Base-by-base conservation (phyloP, 2,113 vertebrate species). In the Neodon shergylaensis region DNA sequence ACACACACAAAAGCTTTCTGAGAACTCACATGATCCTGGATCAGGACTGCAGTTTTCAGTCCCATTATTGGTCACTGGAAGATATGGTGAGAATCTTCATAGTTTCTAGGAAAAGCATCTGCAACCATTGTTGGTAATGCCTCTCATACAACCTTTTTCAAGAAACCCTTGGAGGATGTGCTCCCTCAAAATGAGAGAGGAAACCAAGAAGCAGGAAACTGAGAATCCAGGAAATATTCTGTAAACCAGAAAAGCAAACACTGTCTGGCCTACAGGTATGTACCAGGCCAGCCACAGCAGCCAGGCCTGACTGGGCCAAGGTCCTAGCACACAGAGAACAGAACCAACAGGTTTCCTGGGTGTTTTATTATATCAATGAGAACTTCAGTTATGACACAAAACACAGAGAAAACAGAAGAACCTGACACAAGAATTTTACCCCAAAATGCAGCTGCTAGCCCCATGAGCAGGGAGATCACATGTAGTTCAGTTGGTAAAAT, bases 181-280 rank as follows among this genome's bases (percentile, higher is more conserved):
- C 47, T 68, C n/a, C 78, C 54, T 31, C 66, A 68, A 47, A 90
- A 87, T 22, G 36, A 97, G 49, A 93, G 14, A 14, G 36, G 39
- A 42, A 74, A 58, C 16, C 28, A 31, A 61, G 73, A 44, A 87
- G n/a, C 33, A 0, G 0, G 54, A 39, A 81, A 1, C 17, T 44
- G 72, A 88, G 58, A 36, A 47, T n/a, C 39, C 65, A 44, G 47
- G 49, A 58, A 88, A 61, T 2, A 3, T 10, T 3, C 13, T 5
- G 21, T 12, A 44, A 9, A 10, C 2, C n/a, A 54, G 54, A 65
- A 61, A 47, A 8, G 8, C 3, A 5, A 31, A 58, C 4, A 2
- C 26, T 24, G 3, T 1, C 78, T 47, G 82, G 12, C 2, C 26
- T 21, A 13, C 3, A 4, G 36, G 28, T 0, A 1, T 4, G 13